These are phyloP conservation scores for Hypselothyrea guttata DNA, from an alignment of 2,888 invertebrate genomes.

Conservation along the genomic window DNA sequence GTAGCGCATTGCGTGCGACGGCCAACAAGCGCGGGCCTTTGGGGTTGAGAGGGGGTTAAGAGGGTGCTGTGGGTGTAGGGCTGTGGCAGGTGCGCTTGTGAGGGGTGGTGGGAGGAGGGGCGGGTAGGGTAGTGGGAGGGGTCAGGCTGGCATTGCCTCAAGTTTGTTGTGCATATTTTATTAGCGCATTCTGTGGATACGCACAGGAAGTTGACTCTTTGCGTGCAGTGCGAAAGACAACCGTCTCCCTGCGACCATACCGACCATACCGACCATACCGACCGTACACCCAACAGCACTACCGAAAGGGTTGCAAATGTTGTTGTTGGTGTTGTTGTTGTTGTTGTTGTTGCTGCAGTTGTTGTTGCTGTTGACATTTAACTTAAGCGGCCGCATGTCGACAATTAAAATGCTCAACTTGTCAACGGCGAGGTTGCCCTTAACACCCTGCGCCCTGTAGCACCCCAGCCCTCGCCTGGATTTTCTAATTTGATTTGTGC, in stretches of 20 bases:
- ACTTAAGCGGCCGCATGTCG: slow-evolving; percentile 65
- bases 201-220: slow-evolving; percentile 74
- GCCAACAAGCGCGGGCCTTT: slow-evolving; percentile 2
- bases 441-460: slow-evolving; percentile 24
- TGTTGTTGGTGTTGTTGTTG: slow-evolving; percentile 37
- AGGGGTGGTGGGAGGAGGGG: slow-evolving; percentile 6
- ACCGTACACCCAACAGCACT: no score
- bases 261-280: no score
- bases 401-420: slow-evolving; percentile 74
- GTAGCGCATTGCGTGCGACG: slow-evolving; percentile 52
- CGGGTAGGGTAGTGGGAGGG: neutral
- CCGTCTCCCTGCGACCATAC: no score
- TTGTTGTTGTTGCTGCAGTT: slow-evolving; percentile 18
- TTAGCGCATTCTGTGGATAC: slow-evolving; percentile 73
- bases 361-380: slow-evolving; percentile 56
- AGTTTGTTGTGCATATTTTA: slow-evolving; percentile 76
- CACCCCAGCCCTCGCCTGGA: slow-evolving; percentile 5
- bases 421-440: slow-evolving; percentile 65
- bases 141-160: slow-evolving; percentile 17
- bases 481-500: slow-evolving; percentile 66
- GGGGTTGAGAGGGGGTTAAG: no score
- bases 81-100: slow-evolving; percentile 9
- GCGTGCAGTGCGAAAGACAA: slow-evolving; percentile 51
- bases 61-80: no score
- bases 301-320: slow-evolving; percentile 42